Conservation (phyloP, 2,888 invertebrate genomes). For the Tipula unca region DNA sequence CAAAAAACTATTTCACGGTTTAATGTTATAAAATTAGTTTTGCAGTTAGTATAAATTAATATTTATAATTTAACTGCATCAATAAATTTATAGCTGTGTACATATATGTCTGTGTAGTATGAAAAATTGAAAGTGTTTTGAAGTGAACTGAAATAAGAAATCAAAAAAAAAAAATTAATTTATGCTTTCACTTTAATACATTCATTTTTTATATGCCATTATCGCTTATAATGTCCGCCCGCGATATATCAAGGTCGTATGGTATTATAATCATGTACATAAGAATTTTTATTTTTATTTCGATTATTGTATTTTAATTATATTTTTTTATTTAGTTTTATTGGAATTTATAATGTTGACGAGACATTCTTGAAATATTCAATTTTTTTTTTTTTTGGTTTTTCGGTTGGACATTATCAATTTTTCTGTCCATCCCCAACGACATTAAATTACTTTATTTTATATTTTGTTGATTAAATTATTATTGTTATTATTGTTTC, state of each 20-base stretch:
- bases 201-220: neutral
- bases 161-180: neutral
- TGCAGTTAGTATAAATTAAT: neutral
- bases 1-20: conserved; percentile 14
- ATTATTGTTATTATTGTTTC: neutral
- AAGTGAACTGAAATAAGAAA: neutral
- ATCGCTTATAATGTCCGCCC: neutral
- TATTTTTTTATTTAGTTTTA: neutral
- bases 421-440: neutral
- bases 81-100: neutral
- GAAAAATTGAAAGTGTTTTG: neutral
- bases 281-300: neutral
- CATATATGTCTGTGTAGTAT: neutral
- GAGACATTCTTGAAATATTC: neutral
- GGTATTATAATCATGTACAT: neutral
- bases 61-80: neutral
- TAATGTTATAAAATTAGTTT: conserved; percentile 4
- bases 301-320: neutral
- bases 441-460: neutral
- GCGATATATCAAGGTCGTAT: neutral
- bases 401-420: neutral
- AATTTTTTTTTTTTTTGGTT: neutral
- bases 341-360: neutral
- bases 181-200: conserved; percentile 8
- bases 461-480: neutral